Evolutionary conservation across 2,113 vertebrate species (phyloP).

Genomic region (Lanius ludovicianus): DNA sequence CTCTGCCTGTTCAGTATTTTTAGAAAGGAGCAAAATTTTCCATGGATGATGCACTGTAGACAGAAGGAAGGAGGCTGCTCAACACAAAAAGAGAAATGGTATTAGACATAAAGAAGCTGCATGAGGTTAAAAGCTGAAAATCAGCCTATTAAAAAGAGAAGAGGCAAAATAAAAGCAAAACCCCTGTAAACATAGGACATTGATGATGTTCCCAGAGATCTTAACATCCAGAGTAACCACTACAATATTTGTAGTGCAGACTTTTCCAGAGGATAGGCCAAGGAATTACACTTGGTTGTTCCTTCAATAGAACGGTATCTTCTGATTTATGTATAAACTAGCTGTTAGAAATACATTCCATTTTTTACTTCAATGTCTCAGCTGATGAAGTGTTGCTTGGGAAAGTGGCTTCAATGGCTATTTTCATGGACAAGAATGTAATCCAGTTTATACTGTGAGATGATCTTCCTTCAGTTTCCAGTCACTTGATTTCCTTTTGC

Average conservation of each 20-base stretch:
- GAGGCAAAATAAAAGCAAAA: not conserved
- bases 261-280: not conserved
- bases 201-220: not conserved
- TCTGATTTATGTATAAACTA: not conserved
- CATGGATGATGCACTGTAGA: not conserved
- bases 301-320: not conserved
- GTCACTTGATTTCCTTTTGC: not conserved
- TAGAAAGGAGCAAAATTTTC: constrained; percentile 45
- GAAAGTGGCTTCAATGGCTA: not conserved
- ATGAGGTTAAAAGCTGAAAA: constrained; percentile 41
- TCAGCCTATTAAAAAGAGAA: not conserved
- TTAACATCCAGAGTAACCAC: not conserved
- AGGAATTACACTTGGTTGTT: not conserved
- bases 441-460: not conserved
- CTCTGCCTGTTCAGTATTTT: constrained; percentile 18
- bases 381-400: not conserved
- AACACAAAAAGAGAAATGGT: not conserved
- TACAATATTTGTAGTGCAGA: not conserved
- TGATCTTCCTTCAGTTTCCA: not conserved
- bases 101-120: not conserved
- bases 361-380: not conserved
- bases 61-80: constrained; percentile 15
- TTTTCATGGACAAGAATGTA: not conserved
- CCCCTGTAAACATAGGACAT: not conserved
- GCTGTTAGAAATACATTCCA: not conserved